phyloP scores from a whole-genome alignment of 2,113 vertebrate genomes.

The Anolis carolinensis region DNA sequence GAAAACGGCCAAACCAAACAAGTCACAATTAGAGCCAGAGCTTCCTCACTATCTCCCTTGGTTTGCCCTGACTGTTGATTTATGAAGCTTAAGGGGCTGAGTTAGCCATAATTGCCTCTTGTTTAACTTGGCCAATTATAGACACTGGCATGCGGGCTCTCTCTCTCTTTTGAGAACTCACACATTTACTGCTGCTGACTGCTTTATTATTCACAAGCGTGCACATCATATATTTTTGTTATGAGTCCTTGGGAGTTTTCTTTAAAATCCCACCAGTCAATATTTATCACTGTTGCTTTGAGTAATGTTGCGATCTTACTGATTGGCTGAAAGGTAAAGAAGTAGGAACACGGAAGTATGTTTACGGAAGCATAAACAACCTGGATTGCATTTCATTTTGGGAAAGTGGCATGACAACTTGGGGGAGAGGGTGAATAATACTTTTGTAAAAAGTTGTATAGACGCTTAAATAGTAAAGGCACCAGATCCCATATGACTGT shows the following conservation, averaged over 20 bases:
- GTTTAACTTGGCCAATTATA: conserved; percentile 78
- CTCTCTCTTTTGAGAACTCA: conserved; percentile 61
- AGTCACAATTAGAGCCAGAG: conserved; percentile 65
- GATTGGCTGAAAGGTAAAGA: conserved; percentile 10
- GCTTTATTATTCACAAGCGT: conserved; percentile 51
- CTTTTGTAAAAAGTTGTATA: background rate
- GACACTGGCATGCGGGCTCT: conserved; percentile 60
- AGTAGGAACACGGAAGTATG: background rate
- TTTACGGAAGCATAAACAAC: background rate
- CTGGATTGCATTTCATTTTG: background rate
- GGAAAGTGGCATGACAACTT: background rate
- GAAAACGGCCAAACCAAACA: conserved; percentile 76
- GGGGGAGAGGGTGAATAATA: conserved; percentile 18
- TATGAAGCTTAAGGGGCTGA: conserved; percentile 70
- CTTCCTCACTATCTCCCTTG: conserved; percentile 54
- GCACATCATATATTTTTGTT: conserved; percentile 56
- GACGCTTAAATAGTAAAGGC: too few species aligned
- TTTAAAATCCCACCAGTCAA: conserved; percentile 48
- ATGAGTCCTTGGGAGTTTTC: conserved; percentile 59
- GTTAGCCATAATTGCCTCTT: conserved; percentile 76
- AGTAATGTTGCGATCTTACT: conserved; percentile 7
- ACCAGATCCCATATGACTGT: too few species aligned
- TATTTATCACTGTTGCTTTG: background rate
- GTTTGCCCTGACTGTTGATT: conserved; percentile 57
- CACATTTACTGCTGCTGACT: conserved; percentile 70